Percentiles rank a stretch among this genome's conserved stretches.
Conservation (phyloP, 2,888 invertebrate genomes). For the Acheta domesticus region DNA sequence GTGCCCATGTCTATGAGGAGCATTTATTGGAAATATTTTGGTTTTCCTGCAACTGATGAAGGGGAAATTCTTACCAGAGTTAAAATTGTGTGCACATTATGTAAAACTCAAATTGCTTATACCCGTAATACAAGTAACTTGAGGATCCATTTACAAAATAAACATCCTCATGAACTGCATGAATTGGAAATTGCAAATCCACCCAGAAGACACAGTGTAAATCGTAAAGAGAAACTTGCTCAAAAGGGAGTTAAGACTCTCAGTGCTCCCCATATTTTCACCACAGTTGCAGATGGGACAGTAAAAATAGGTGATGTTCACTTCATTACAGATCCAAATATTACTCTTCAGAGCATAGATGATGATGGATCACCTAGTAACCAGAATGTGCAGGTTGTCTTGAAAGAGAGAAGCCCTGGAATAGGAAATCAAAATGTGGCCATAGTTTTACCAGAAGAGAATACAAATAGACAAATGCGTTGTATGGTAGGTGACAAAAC, state of each 20-base stretch:
- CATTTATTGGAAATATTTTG: constrained; percentile 54
- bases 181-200: constrained; percentile 46
- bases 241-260: constrained; percentile 36
- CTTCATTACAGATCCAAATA: constrained; percentile 47
- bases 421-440: constrained; percentile 44
- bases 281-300: constrained; percentile 48
- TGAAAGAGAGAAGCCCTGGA: constrained; percentile 33
- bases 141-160: constrained; percentile 52
- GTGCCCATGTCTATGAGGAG: constrained; percentile 53
- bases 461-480: constrained; percentile 36
- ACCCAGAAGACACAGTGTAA: constrained; percentile 38
- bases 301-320: constrained; percentile 49
- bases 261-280: constrained; percentile 45
- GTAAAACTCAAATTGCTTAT: constrained; percentile 52
- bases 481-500: constrained; percentile 44
- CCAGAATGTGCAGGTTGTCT: constrained; percentile 32
- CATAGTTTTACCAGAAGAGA: constrained; percentile 46
- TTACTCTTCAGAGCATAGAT: constrained; percentile 45
- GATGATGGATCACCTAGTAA: constrained; percentile 41
- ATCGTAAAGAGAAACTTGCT: constrained; percentile 44
- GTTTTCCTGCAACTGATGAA: constrained; percentile 52
- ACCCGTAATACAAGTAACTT: constrained; percentile 53
- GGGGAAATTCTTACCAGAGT: constrained; percentile 47
- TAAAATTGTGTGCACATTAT: constrained; percentile 51
- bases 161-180: constrained; percentile 47